These are phyloP conservation scores for Mionectes macconnelli DNA, from an alignment of 2,113 vertebrate species.

Conservation along the genomic window DNA sequence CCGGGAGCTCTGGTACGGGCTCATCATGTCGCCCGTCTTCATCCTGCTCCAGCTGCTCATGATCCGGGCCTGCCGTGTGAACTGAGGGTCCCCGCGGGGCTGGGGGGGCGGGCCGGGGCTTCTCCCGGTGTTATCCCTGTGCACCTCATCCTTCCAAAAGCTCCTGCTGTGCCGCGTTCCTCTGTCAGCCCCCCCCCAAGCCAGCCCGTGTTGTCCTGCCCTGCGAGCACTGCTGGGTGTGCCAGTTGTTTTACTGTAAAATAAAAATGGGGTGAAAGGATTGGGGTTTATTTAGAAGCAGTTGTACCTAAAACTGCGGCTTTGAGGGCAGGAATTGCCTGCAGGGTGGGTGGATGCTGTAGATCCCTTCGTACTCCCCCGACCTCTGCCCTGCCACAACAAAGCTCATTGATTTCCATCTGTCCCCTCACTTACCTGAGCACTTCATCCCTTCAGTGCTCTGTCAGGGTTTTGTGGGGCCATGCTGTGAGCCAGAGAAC, in stretches of 20 bases:
- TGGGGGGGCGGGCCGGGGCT: background rate
- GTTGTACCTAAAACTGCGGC: background rate
- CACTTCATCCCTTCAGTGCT: accelerated
- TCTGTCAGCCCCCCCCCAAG: background rate
- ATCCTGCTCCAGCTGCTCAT: constrained; percentile 96
- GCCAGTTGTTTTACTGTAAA: background rate
- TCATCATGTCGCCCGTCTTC: constrained; percentile 93
- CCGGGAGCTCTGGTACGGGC: constrained; percentile 90
- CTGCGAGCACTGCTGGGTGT: accelerated
- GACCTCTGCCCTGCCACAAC: background rate
- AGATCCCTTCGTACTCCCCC: accelerated
- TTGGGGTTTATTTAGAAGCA: background rate
- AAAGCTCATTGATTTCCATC: background rate
- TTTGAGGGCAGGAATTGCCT: accelerated
- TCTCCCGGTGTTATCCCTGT: accelerated
- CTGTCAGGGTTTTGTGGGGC: background rate
- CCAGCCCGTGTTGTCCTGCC: background rate
- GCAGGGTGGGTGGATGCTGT: background rate
- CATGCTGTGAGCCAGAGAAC: accelerated
- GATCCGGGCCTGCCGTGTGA: constrained; percentile 95
- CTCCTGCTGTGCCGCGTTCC: background rate
- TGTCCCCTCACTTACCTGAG: background rate
- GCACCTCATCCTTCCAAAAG: accelerated
- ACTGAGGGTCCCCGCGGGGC: constrained; percentile 68
- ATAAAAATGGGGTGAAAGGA: background rate